Conservation (phyloP, 2,797 vertebrate genomes). For the Scyliorhinus canicula region DNA sequence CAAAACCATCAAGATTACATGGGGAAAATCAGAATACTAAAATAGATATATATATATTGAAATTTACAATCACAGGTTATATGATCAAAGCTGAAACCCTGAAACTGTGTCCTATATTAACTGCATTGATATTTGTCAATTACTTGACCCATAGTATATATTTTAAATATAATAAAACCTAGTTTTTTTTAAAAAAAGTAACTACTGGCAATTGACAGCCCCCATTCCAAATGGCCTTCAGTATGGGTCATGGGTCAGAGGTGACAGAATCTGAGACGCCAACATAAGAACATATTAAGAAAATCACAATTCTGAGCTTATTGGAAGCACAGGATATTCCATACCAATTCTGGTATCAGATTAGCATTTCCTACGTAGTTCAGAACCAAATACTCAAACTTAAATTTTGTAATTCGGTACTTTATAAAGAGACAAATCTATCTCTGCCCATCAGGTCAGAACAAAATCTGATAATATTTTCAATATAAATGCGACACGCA, state of each 20-base stretch:
- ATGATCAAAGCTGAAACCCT: conserved; percentile 5
- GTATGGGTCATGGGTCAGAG: not conserved
- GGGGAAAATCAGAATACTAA: not conserved
- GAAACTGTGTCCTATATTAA: not conserved
- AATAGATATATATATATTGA: conserved; percentile 13
- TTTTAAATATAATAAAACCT: conserved; percentile 19
- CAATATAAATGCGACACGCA: not conserved
- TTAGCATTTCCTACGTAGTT: not conserved
- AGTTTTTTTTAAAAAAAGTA: not conserved
- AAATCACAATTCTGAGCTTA: not conserved
- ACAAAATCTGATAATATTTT: not conserved
- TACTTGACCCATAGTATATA: not conserved
- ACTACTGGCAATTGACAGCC: not conserved
- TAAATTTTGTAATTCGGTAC: not conserved
- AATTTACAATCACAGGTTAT: conserved; percentile 1
- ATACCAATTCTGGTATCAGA: not conserved
- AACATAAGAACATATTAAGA: not conserved
- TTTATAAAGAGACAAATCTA: not conserved
- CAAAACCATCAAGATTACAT: conserved; percentile 16
- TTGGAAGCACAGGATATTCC: conserved; percentile 17
- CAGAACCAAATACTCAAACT: not conserved
- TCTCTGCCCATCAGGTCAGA: not conserved
- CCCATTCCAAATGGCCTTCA: not conserved
- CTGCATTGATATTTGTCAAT: conserved; percentile 18
- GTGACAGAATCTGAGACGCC: not conserved